phyloP scores from a whole-genome alignment of 2,113 vertebrate species.

The Tamias sibiricus region DNA sequence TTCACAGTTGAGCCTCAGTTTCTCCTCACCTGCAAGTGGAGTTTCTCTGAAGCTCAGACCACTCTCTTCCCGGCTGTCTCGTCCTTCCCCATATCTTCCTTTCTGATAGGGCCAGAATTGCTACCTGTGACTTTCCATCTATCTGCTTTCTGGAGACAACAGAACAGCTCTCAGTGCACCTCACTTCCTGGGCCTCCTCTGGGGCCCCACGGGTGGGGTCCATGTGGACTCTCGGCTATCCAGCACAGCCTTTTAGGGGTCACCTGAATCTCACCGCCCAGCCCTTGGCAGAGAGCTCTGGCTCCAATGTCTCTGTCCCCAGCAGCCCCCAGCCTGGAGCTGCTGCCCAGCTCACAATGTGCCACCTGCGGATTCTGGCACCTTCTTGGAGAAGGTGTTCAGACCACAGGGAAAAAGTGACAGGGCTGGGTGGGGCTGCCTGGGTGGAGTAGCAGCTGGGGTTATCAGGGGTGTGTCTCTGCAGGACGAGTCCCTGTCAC shows the following conservation, averaged over 20 bases:
- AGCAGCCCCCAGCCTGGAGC: fast-evolving
- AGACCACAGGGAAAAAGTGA: background rate
- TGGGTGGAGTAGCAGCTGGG: background rate
- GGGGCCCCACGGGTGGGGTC: background rate
- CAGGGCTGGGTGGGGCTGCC: background rate
- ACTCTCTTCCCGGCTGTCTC: background rate
- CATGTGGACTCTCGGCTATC: background rate
- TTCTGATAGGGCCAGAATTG: background rate
- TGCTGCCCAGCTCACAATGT: fast-evolving
- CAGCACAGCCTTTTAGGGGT: background rate
- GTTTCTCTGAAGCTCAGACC: background rate
- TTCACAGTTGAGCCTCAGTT: background rate
- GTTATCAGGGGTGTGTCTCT: background rate
- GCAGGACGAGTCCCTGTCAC: background rate
- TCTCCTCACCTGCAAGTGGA: background rate
- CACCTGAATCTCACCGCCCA: background rate
- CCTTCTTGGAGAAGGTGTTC: background rate
- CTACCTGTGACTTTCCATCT: background rate
- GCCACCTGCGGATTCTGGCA: too few species aligned
- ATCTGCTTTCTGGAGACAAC: background rate
- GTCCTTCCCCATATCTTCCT: background rate
- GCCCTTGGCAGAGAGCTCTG: background rate
- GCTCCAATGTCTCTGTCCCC: background rate
- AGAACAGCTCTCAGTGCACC: background rate
- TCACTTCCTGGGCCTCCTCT: background rate